Evolutionary conservation across 2,113 vertebrate genomes (phyloP).

Genomic region (Pavo muticus): DNA sequence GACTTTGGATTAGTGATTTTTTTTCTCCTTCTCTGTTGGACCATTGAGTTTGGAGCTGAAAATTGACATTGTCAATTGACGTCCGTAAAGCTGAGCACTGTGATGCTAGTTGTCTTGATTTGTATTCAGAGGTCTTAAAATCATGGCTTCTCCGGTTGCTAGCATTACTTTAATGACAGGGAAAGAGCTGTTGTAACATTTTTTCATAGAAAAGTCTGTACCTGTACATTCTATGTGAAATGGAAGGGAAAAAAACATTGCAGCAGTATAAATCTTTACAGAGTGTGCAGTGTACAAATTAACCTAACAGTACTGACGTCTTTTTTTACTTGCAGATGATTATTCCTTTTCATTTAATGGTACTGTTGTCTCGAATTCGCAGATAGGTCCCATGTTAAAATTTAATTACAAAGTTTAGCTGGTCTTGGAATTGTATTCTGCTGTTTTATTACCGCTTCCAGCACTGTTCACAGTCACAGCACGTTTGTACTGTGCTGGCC

Average conservation of each 20-base stretch:
- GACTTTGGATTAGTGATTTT: neutral
- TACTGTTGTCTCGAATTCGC: neutral
- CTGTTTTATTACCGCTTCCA: neutral
- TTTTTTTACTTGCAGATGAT: neutral
- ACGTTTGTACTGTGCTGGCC: slow-evolving; percentile 1
- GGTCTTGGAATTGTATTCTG: slow-evolving; percentile 4
- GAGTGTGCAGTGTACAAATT: neutral
- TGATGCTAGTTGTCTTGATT: neutral
- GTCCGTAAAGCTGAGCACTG: neutral
- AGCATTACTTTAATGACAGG: neutral
- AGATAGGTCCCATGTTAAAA: neutral
- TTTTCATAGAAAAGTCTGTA: neutral
- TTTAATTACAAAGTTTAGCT: neutral
- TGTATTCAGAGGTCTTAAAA: neutral
- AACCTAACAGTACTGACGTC: neutral
- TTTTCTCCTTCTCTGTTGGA: neutral
- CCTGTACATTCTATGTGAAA: neutral
- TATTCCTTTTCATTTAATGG: neutral
- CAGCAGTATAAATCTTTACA: neutral
- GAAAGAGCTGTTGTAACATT: neutral
- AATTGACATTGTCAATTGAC: neutral
- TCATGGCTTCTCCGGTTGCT: neutral
- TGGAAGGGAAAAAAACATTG: neutral
- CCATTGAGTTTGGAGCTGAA: neutral
- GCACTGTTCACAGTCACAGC: slow-evolving; percentile 11